These are phyloP conservation scores for Hydractinia echinata DNA, from an alignment of 30 jellyfish, hydroid and myxozoan genomes.

Conservation along the genomic window DNA sequence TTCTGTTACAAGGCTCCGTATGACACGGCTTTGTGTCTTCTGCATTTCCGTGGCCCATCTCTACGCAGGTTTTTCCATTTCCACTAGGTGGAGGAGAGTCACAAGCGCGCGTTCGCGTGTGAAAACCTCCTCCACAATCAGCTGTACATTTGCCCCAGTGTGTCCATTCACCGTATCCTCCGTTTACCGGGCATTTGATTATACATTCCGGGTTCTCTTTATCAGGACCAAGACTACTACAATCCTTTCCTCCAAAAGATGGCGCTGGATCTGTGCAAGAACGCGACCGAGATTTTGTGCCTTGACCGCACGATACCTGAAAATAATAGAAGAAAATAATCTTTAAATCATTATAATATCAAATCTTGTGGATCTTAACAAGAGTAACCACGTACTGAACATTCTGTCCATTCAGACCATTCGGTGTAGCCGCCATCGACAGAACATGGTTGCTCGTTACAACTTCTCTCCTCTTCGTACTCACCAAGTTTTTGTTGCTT, in stretches of 20 bases:
- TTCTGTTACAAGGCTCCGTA: conserved; percentile 10
- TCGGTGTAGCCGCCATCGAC: conserved; percentile 25
- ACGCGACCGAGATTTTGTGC: neutral
- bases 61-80: conserved; percentile 21
- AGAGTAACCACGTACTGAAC: conserved; percentile 9
- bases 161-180: conserved; percentile 28
- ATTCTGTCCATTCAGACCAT: conserved; percentile 16
- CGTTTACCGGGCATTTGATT: neutral
- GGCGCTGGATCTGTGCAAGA: conserved; percentile 15
- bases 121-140: conserved; percentile 22
- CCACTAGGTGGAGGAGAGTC: conserved; percentile 30
- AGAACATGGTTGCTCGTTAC: conserved; percentile 25
- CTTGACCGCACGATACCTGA: conserved; percentile 22
- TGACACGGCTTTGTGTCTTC: conserved; percentile 30
- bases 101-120: conserved; percentile 24
- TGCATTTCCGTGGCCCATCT: conserved; percentile 16
- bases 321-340: neutral
- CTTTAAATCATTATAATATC: no score
- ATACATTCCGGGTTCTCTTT: neutral
- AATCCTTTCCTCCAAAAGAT: conserved; percentile 14
- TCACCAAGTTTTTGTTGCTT: conserved; percentile 7
- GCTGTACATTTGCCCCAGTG: conserved; percentile 16
- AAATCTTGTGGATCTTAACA: no score
- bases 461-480: conserved; percentile 18
- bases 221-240: conserved; percentile 1